These are phyloP conservation scores for Petrosia ficiformis DNA, from an alignment of 37 sponge, comb jelly and placozoan species.

Conservation along the genomic window DNA sequence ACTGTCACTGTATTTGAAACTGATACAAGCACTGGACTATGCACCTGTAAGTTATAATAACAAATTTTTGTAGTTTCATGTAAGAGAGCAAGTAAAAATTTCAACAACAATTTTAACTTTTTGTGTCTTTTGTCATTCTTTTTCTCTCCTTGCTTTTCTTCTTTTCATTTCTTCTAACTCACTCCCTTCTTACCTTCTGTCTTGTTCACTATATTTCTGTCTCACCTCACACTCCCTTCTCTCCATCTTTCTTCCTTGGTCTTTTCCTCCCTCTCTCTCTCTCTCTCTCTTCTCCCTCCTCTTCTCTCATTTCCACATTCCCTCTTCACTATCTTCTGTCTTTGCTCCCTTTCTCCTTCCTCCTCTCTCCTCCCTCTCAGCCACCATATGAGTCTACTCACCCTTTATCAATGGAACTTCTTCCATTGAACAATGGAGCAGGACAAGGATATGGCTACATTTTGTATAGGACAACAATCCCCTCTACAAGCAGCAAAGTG, in stretches of 20 bases:
- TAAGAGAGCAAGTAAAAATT: too few relatives aligned
- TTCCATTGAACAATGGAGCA: slow-evolving; percentile 42
- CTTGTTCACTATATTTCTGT: too few relatives aligned
- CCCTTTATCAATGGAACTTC: slow-evolving; percentile 77
- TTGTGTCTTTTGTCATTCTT: neutral
- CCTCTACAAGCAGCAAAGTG: slow-evolving; percentile 15
- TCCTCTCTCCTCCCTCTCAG: slow-evolving; percentile 9
- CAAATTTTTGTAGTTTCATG: neutral
- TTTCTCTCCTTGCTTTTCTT: too few relatives aligned
- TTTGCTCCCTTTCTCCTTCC: too few relatives aligned
- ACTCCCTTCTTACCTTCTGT: too few relatives aligned
- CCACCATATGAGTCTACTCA: slow-evolving; percentile 19
- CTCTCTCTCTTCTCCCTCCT: neutral
- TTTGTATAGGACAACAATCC: slow-evolving; percentile 60
- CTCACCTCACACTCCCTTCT: neutral
- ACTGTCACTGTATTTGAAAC: neutral
- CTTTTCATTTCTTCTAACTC: too few relatives aligned
- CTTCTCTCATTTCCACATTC: neutral
- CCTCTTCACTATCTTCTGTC: neutral
- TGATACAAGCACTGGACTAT: neutral
- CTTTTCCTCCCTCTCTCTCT: neutral
- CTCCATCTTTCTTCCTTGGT: neutral
- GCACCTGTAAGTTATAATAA: neutral
- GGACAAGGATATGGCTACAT: slow-evolving; percentile 86
- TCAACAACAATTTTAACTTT: too few relatives aligned